Conservation (phyloP, 2,888 invertebrate species). For the Xylophagus ater region DNA sequence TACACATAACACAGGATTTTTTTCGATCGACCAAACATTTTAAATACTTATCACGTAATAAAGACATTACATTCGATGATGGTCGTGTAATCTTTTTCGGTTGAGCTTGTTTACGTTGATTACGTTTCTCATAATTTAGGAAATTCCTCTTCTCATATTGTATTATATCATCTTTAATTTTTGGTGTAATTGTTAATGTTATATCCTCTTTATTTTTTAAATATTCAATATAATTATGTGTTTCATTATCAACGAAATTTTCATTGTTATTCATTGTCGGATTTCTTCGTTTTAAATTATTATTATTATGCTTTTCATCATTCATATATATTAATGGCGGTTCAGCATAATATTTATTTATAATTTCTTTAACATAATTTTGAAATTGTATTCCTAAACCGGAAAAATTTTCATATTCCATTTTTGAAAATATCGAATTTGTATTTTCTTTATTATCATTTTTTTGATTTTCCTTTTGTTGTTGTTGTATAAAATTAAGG, state of each 20-base stretch:
- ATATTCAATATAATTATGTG: conserved; percentile 37
- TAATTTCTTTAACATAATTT: conserved; percentile 38
- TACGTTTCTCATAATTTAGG: no score
- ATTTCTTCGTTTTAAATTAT: no score
- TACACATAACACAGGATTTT: conserved; percentile 31
- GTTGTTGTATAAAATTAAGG: conserved; percentile 15
- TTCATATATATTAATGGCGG: conserved; percentile 30
- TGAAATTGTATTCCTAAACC: conserved; percentile 38
- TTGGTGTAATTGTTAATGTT: conserved; percentile 30
- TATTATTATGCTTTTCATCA: no score
- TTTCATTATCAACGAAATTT: conserved; percentile 24
- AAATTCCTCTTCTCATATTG: conserved; percentile 14
- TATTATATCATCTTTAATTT: conserved; percentile 1
- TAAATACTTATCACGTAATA: conserved; percentile 38
- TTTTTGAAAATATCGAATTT: conserved; percentile 31
- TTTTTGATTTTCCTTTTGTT: no score
- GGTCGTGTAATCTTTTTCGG: conserved; percentile 36
- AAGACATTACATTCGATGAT: conserved; percentile 30
- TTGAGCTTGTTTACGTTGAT: conserved; percentile 42
- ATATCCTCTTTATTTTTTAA: conserved; percentile 38
- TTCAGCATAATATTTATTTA: conserved; percentile 38
- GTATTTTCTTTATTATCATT: conserved; percentile 25
- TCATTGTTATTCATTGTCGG: neutral
- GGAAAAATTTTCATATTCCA: conserved; percentile 38
- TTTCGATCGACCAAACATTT: conserved; percentile 34